Conservation (phyloP, 2,113 vertebrate species). For the Sciurus niger region DNA sequence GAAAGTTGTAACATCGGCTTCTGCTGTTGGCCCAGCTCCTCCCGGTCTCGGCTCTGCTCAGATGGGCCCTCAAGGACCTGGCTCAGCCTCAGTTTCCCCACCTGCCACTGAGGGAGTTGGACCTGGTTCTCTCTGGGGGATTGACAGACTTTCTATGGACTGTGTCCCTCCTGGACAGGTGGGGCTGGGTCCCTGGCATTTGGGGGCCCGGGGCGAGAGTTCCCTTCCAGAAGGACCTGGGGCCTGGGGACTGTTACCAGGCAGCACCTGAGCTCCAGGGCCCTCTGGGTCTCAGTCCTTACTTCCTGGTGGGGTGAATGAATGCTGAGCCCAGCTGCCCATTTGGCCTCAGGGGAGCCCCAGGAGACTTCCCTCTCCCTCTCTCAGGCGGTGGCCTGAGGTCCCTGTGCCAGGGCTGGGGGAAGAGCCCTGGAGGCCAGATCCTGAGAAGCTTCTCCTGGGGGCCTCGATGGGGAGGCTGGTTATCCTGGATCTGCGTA, state of each 20-base stretch:
- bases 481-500: neutral
- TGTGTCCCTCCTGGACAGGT: neutral
- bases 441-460: neutral
- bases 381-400: no score
- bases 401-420: rapidly evolving
- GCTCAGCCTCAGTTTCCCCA: neutral
- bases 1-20: neutral
- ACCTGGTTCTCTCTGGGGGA: neutral
- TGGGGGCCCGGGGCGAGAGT: neutral
- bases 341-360: neutral
- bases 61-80: neutral
- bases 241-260: neutral
- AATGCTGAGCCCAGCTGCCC: neutral
- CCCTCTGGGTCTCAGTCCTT: neutral
- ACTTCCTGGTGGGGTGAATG: no score
- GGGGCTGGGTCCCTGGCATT: neutral
- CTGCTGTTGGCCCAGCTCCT: neutral
- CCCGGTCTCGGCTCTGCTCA: neutral
- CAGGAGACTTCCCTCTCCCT: rapidly evolving
- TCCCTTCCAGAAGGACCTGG: neutral
- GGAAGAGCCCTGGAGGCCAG: neutral
- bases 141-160: neutral
- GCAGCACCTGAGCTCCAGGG: neutral
- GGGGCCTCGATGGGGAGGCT: neutral
- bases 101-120: neutral